A percentile compares a stretch with the other conserved stretches of the same genome.
These are phyloP conservation scores for Drosophila demipolita DNA, from an alignment of 2,888 invertebrate species.

Conservation along the genomic window DNA sequence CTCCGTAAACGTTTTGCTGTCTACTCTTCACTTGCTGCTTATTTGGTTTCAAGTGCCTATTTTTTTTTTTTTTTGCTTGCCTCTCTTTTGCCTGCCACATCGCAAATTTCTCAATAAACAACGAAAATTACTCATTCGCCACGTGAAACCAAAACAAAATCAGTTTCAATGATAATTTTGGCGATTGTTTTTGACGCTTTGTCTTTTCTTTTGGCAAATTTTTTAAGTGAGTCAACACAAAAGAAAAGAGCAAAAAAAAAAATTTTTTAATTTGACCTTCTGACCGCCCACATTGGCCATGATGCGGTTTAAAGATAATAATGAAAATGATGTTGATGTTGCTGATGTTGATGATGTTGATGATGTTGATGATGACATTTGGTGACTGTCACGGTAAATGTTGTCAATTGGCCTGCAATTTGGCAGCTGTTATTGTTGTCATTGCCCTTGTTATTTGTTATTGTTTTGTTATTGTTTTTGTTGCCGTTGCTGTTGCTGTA, in stretches of 20 bases:
- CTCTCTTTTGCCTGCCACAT: constrained; percentile 37
- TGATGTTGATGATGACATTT: constrained; percentile 36
- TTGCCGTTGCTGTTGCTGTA: constrained; percentile 19
- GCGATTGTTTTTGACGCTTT: constrained; percentile 30
- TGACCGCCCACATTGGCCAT: constrained; percentile 59
- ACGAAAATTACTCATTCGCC: constrained; percentile 70
- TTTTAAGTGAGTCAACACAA: constrained; percentile 27
- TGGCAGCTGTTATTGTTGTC: constrained; percentile 61
- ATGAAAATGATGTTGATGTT: constrained; percentile 29
- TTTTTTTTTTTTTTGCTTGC: constrained; percentile 21
- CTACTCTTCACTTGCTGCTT: constrained; percentile 16
- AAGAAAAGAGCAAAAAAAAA: constrained; percentile 11
- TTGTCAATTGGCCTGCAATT: constrained; percentile 63
- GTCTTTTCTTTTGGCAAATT: constrained; percentile 22
- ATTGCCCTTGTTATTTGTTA: constrained; percentile 53
- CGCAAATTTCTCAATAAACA: constrained; percentile 56
- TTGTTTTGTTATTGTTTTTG: constrained; percentile 23
- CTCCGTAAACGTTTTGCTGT: constrained; percentile 7
- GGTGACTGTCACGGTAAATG: constrained; percentile 54
- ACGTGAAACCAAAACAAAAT: constrained; percentile 44
- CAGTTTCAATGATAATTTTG: constrained; percentile 36
- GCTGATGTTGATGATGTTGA: constrained; percentile 22
- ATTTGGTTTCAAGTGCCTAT: constrained; percentile 49
- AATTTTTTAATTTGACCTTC: constrained; percentile 54
- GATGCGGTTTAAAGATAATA: constrained; percentile 36